Evolutionary conservation across 2,113 vertebrate species (phyloP).

Genomic region (Dasypus novemcinctus): DNA sequence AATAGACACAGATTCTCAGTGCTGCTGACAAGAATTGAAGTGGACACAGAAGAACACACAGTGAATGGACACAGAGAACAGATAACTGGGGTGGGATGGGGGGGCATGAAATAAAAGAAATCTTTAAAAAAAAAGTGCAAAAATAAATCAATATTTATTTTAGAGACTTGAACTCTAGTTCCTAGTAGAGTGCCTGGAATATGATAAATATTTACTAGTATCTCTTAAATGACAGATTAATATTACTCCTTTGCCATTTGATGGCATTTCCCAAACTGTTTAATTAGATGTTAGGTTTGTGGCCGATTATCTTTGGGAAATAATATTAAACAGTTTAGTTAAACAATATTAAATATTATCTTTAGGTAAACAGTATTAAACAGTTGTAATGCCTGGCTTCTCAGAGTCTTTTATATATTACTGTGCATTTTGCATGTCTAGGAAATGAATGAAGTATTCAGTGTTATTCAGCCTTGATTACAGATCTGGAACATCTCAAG

Average conservation of each 20-base stretch:
- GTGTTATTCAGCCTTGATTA: constrained; percentile 7
- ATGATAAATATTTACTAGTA: not conserved
- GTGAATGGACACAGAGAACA: too few species aligned
- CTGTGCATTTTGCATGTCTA: not conserved
- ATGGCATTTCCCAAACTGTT: not conserved
- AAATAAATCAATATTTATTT: not conserved
- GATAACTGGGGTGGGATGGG: too few species aligned
- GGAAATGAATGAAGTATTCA: constrained; percentile 15
- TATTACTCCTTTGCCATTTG: not conserved
- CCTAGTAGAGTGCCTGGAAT: not conserved
- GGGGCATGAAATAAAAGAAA: too few species aligned
- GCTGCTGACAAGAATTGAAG: too few species aligned
- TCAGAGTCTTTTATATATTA: not conserved
- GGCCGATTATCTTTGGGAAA: constrained; percentile 2
- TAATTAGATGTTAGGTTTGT: constrained; percentile 17
- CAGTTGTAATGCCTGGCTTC: not conserved
- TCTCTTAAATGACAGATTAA: not conserved
- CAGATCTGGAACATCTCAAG: constrained; percentile 24
- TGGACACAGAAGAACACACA: too few species aligned
- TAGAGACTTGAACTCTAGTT: not conserved
- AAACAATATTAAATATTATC: not conserved
- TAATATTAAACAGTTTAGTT: too few species aligned
- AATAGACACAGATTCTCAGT: too few species aligned
- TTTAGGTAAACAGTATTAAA: not conserved
- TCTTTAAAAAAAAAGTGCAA: not conserved